Conservation (phyloP, 1,140 invertebrate genomes). For the Tetragonula clypearis region DNA sequence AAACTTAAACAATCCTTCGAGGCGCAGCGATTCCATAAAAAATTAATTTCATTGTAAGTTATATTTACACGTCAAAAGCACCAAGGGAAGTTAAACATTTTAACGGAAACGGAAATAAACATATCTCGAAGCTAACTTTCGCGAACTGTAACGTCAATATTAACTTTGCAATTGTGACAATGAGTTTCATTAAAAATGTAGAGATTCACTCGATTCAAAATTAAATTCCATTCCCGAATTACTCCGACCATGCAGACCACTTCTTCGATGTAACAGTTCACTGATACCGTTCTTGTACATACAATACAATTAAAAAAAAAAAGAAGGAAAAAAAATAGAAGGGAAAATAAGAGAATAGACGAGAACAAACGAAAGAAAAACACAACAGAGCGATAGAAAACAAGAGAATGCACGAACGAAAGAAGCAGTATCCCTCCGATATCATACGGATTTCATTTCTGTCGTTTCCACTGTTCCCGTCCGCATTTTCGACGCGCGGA, state of each 20-base stretch:
- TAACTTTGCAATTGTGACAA: neutral
- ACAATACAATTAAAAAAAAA: too few relatives aligned
- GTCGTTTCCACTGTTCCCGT: neutral
- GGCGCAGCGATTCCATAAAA: neutral
- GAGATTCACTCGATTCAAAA: neutral
- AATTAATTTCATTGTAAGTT: neutral
- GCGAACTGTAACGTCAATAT: neutral
- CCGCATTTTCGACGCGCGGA: neutral
- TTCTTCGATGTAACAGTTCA: neutral
- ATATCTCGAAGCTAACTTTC: neutral
- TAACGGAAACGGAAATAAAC: neutral
- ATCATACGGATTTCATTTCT: neutral
- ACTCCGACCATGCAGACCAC: too few relatives aligned
- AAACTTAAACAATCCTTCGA: neutral
- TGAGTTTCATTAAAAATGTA: neutral
- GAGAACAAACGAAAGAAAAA: neutral
- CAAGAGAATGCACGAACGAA: neutral
- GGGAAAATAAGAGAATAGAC: neutral
- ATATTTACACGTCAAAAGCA: fast-evolving
- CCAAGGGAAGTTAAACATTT: neutral
- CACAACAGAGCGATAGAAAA: neutral
- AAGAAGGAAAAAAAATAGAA: neutral
- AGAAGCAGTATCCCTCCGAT: neutral
- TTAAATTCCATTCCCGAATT: neutral
- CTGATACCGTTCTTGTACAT: neutral